Percentiles rank a stretch among this genome's conserved stretches.
These are phyloP conservation scores for Thripadectes ignobilis DNA, from an alignment of 2,797 vertebrate genomes.

Conservation along the genomic window DNA sequence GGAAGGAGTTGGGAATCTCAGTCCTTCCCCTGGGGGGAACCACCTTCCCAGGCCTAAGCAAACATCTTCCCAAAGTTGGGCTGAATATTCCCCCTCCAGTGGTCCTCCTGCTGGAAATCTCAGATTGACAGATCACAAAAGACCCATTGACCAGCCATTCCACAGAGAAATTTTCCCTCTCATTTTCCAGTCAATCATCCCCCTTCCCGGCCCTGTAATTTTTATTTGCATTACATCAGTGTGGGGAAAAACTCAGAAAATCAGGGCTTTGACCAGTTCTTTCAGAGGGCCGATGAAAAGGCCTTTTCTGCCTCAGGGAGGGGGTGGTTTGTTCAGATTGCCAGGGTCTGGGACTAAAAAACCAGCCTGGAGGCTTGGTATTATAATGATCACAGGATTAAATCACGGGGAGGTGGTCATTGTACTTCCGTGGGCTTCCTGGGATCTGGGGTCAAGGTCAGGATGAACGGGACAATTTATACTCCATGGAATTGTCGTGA, in stretches of 20 bases:
- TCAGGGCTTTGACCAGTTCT: neutral
- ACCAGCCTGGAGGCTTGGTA: fast-evolving
- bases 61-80: neutral
- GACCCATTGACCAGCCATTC: neutral
- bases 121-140: neutral
- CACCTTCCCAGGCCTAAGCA: neutral
- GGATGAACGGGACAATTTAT: neutral
- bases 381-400: neutral
- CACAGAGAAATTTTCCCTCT: neutral
- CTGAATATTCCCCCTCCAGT: neutral
- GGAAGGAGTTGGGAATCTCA: neutral
- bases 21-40: neutral
- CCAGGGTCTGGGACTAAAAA: neutral
- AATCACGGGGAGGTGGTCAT: neutral
- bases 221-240: neutral
- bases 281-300: neutral
- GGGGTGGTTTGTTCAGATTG: neutral
- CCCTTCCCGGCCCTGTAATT: neutral
- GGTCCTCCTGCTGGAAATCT: neutral
- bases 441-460: neutral
- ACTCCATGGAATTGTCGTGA: neutral
- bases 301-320: neutral
- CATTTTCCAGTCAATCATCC: neutral
- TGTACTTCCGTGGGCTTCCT: neutral
- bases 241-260: neutral